Conservation (phyloP, 2,113 vertebrate genomes). For the Lagopus muta region DNA sequence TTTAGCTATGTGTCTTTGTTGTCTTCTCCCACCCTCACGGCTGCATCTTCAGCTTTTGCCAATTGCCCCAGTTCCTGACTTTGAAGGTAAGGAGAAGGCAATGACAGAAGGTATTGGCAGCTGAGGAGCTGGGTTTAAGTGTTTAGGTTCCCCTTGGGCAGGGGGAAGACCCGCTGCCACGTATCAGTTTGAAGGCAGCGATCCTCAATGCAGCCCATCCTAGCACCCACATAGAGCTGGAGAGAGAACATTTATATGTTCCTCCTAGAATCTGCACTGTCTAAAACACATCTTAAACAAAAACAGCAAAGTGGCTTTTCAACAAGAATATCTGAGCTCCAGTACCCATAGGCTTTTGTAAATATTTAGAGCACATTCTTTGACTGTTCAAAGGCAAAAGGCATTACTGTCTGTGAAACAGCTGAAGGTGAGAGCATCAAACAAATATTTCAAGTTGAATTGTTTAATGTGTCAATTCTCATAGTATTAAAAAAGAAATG, state of each 20-base stretch:
- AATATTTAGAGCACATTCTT: not conserved
- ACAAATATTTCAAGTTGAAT: not conserved
- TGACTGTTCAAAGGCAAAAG: not conserved
- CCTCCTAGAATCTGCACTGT: not conserved
- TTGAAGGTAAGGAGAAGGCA: not conserved
- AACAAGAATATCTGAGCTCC: not conserved
- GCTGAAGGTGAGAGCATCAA: not conserved
- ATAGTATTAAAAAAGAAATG: not conserved
- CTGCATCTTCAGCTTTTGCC: not conserved
- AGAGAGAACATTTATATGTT: not conserved
- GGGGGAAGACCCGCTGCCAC: not conserved
- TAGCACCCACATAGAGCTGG: not conserved
- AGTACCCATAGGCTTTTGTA: not conserved
- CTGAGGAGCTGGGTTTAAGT: not conserved
- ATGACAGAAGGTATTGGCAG: accelerated
- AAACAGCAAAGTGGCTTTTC: not conserved
- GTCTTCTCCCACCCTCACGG: not conserved
- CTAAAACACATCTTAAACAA: not conserved
- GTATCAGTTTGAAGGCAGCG: not conserved
- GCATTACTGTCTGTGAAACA: not conserved
- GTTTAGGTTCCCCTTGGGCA: not conserved
- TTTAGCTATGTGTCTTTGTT: accelerated
- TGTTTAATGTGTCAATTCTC: not conserved
- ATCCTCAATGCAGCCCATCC: not conserved
- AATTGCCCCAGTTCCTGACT: not conserved